A percentile compares a stretch with the other conserved stretches of the same genome.
Conservation (phyloP, 2,888 invertebrate genomes). For the Glaucopsyche alexis region DNA sequence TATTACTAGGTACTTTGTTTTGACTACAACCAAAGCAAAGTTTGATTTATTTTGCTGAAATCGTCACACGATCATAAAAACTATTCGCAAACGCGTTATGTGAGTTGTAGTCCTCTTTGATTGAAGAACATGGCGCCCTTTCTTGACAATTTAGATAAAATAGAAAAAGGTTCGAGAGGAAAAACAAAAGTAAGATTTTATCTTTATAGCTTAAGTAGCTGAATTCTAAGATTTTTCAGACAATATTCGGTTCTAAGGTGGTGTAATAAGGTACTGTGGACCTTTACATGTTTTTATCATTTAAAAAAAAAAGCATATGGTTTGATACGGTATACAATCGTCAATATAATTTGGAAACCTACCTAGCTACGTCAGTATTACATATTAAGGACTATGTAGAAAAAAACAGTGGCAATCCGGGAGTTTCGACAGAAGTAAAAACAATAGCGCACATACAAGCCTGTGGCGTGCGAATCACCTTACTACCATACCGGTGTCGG, state of each 20-base stretch:
- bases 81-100: constrained; percentile 1
- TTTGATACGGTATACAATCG: too few relatives aligned
- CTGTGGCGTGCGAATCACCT: too few relatives aligned
- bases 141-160: constrained; percentile 20
- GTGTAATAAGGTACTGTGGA: not conserved
- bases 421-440: too few relatives aligned
- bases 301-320: too few relatives aligned
- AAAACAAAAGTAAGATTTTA: constrained; percentile 7
- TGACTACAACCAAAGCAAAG: not conserved
- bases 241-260: not conserved
- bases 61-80: constrained; percentile 12
- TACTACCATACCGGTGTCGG: too few relatives aligned
- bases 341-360: too few relatives aligned
- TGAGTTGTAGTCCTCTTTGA: constrained; percentile 16
- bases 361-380: too few relatives aligned
- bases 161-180: constrained; percentile 18
- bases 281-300: not conserved
- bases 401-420: too few relatives aligned
- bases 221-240: not conserved
- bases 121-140: constrained; percentile 2
- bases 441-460: too few relatives aligned
- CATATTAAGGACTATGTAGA: too few relatives aligned
- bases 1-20: too few relatives aligned
- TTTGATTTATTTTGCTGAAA: not conserved
- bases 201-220: not conserved